A percentile compares a stretch with the other conserved stretches of the same genome.
These are phyloP conservation scores for Rhabdomys pumilio DNA, from an alignment of 2,797 vertebrate species.

Conservation along the genomic window DNA sequence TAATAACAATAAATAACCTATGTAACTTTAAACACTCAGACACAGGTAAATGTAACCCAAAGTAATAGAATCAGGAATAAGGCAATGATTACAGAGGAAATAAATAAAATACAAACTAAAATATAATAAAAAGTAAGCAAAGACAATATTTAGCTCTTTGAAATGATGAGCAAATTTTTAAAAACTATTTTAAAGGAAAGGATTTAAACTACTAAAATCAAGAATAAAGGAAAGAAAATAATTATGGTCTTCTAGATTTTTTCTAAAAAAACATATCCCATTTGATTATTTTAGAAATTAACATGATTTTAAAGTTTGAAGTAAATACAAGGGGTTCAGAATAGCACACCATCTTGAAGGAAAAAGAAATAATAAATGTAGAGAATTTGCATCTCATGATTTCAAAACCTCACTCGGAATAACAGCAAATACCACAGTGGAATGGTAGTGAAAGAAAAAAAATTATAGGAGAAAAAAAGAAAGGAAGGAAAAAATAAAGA, in stretches of 20 bases:
- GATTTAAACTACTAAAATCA: not conserved
- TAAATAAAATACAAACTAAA: not conserved
- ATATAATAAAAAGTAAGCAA: not conserved
- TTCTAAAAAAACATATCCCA: not conserved
- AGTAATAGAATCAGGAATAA: not conserved
- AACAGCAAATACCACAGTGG: not conserved
- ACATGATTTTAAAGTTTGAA: not conserved
- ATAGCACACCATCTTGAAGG: not conserved
- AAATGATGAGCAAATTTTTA: not conserved
- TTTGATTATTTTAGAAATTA: not conserved
- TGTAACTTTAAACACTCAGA: not conserved
- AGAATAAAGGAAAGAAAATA: not conserved
- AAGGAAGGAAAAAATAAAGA: not conserved
- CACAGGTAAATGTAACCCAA: not conserved
- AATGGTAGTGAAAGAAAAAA: not conserved
- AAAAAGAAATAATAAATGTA: not conserved
- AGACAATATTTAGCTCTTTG: not conserved
- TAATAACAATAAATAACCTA: not conserved
- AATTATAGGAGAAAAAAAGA: not conserved
- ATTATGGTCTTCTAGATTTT: not conserved
- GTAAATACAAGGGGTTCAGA: not conserved
- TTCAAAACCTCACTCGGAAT: constrained; percentile 30
- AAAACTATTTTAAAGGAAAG: not conserved
- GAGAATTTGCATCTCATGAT: not conserved
- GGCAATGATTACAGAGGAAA: not conserved